These are phyloP conservation scores for Platorchestia sp. DNA, from an alignment of 1,140 invertebrate species.

Conservation along the genomic window DNA sequence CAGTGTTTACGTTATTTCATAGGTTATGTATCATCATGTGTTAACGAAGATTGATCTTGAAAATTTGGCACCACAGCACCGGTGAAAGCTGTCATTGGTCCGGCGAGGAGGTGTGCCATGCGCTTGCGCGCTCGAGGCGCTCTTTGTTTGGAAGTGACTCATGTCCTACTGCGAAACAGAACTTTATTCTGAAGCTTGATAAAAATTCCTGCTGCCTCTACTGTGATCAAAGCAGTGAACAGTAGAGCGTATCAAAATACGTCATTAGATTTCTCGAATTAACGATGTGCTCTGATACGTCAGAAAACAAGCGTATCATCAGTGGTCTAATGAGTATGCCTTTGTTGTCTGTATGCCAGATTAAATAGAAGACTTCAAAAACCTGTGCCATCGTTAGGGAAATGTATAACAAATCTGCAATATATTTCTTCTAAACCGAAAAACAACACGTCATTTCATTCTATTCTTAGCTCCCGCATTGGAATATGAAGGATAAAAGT, in stretches of 20 bases:
- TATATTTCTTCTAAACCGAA: not conserved
- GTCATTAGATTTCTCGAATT: constrained; percentile 12
- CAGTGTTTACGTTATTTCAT: not conserved
- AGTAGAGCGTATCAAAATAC: constrained; percentile 3
- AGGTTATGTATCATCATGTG: constrained; percentile 5
- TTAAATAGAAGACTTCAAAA: not conserved
- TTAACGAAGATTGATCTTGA: constrained; percentile 41
- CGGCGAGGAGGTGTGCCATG: not conserved
- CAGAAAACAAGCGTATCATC: constrained; percentile 23
- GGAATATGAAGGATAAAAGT: not conserved
- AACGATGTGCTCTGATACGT: not conserved
- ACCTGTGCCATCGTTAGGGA: not conserved
- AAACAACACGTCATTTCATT: not conserved
- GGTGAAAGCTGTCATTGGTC: constrained; percentile 26
- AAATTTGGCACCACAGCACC: constrained; percentile 50
- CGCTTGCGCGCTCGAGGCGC: not conserved
- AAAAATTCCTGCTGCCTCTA: not conserved
- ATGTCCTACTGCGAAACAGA: not conserved
- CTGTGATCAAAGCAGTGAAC: not conserved
- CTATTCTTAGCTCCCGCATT: not conserved
- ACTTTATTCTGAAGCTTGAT: not conserved
- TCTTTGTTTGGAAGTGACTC: constrained; percentile 48
- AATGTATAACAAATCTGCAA: not conserved
- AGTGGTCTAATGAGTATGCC: constrained; percentile 12
- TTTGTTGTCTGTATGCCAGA: not conserved